phyloP scores from a whole-genome alignment of 2,797 vertebrate genomes.

The Danionella dracula region DNA sequence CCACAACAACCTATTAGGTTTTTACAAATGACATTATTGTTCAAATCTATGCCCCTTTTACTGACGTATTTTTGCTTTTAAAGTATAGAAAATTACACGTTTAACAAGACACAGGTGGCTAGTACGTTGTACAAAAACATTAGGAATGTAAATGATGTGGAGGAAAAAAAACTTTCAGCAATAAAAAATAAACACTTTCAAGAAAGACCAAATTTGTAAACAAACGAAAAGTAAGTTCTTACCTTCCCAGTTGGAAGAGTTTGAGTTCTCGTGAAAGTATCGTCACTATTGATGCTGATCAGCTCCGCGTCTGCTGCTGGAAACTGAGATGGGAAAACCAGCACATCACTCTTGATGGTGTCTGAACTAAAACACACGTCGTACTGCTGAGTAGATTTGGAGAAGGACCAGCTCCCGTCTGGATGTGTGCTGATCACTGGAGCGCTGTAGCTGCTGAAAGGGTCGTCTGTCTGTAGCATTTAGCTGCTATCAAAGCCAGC shows the following conservation, averaged over 20 bases:
- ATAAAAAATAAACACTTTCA: slow-evolving; percentile 20
- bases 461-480: slow-evolving; percentile 35
- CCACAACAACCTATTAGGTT: too few relatives aligned
- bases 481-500: slow-evolving; percentile 25
- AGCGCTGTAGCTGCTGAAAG: slow-evolving; percentile 23
- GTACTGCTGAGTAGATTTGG: slow-evolving; percentile 39
- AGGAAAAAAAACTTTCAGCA: too few relatives aligned
- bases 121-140: too few relatives aligned
- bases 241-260: not conserved
- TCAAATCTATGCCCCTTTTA: too few relatives aligned
- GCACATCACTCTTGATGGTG: slow-evolving; percentile 42
- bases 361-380: slow-evolving; percentile 46
- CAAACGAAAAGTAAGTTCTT: slow-evolving; percentile 19
- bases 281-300: slow-evolving; percentile 37
- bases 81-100: too few relatives aligned
- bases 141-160: too few relatives aligned
- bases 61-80: too few relatives aligned
- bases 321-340: slow-evolving; percentile 39
- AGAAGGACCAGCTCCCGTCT: slow-evolving; percentile 42
- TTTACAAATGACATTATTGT: too few relatives aligned
- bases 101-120: too few relatives aligned
- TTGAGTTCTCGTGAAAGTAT: slow-evolving; percentile 31
- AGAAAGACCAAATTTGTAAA: slow-evolving; percentile 27
- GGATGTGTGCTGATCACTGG: slow-evolving; percentile 42
- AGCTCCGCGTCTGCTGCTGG: slow-evolving; percentile 29